Base-by-base conservation (phyloP, 1,140 invertebrate genomes). In the Colletes gigas region DNA sequence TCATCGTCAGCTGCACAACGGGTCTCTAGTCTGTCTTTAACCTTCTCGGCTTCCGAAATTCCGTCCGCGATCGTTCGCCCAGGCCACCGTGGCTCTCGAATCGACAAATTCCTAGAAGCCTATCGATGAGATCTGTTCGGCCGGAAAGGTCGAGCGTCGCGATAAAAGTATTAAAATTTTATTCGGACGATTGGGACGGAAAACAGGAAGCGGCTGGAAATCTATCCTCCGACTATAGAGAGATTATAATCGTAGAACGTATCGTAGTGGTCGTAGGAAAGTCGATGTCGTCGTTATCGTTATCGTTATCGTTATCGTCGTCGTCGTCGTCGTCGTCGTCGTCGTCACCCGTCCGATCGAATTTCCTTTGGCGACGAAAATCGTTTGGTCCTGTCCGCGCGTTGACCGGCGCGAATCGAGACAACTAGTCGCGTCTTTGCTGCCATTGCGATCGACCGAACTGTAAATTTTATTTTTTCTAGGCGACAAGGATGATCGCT, bases 11-110 rank as follows among this genome's bases (percentile, higher is more conserved):
- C 90, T 91, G 92, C 91, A 90, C 88, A 88, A 88, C 87, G 92
- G 92, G 92, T 92, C 92, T 92, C 87, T 93, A 93, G 92, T 93
- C 89, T 79, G 85, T 92, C 91, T 90, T 91, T 76, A 10, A 88
- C 81, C 83, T 79, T 82, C 71, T 65, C 84, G 85, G 67, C 47
- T 47, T 68, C 67, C 60, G 6, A 41, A 6, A 7, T 82, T 77
- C 12, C 84, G 62, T 71, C 21, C 79, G 50, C 39, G 8, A 78
- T 70, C 67, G 76, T 8, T 47, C 78, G 19, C 62, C 44, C 7
- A n/a, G 15, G 17, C 14, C 8, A 2, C 30, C 30, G 30, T 30
- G 30, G 30, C 30, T 30, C 30, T 30, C 30, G 17, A 19, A n/a
- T n/a, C 55, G 17, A n/a, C n/a, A 30, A 30, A 30, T 30, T 30